Evolutionary conservation across 2,797 vertebrate species (phyloP).

Genomic region (Spatula clypeata): DNA sequence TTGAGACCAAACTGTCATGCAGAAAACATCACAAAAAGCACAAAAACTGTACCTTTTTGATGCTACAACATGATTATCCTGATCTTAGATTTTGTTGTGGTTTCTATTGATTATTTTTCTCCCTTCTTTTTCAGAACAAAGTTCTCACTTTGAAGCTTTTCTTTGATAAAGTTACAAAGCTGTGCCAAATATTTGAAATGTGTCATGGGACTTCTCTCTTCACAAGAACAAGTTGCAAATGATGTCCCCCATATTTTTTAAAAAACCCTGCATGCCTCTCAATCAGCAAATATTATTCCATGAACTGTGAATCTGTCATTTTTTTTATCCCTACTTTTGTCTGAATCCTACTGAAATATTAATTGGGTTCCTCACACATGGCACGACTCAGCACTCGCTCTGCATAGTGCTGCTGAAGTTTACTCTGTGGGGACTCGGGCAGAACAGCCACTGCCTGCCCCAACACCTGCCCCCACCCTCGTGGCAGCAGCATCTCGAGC

Average conservation of each 20-base stretch:
- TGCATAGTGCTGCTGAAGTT: neutral
- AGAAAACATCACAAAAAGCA: constrained; percentile 56
- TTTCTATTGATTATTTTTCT: constrained; percentile 59
- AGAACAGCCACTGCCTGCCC: neutral
- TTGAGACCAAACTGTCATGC: constrained; percentile 48
- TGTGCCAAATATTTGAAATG: constrained; percentile 59
- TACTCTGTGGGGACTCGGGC: neutral
- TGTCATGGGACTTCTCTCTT: constrained; percentile 66
- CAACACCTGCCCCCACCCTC: accelerated
- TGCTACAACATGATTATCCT: constrained; percentile 57
- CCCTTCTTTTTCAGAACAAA: constrained; percentile 10
- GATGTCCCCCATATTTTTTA: constrained; percentile 31
- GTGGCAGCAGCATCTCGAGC: neutral
- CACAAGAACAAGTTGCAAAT: constrained; percentile 38
- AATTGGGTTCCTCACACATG: neutral
- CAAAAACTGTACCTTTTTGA: constrained; percentile 51
- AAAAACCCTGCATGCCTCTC: constrained; percentile 42
- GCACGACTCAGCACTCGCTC: neutral
- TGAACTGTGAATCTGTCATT: neutral
- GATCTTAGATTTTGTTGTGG: constrained; percentile 45
- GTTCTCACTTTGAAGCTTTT: constrained; percentile 47
- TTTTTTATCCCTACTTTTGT: constrained; percentile 44
- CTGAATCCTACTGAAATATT: constrained; percentile 67
- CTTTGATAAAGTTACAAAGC: constrained; percentile 75
- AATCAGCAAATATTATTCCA: constrained; percentile 36